Conservation (phyloP, 2,113 vertebrate species). For the Alethe diademata region DNA sequence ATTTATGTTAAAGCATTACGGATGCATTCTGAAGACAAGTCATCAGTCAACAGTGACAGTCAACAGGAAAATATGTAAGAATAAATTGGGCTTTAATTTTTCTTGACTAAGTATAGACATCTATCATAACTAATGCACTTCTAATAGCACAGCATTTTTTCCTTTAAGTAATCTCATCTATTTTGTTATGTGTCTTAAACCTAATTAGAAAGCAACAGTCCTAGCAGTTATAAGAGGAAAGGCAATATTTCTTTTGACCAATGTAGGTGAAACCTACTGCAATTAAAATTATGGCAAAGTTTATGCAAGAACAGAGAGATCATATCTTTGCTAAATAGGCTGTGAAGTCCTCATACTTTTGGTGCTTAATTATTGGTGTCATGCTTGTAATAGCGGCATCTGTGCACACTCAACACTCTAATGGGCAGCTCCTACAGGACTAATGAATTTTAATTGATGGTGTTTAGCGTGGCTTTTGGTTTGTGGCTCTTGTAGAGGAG, state of each 20-base stretch:
- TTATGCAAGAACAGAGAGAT: constrained; percentile 60
- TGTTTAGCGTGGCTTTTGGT: constrained; percentile 77
- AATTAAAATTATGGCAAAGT: constrained; percentile 71
- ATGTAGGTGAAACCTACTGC: constrained; percentile 45
- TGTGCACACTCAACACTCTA: constrained; percentile 78
- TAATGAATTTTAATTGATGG: constrained; percentile 88
- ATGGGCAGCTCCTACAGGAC: constrained; percentile 80
- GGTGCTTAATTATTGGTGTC: constrained; percentile 78
- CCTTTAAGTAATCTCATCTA: constrained; percentile 57
- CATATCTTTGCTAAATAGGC: constrained; percentile 74
- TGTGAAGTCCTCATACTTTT: constrained; percentile 75
- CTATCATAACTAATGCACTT: constrained; percentile 72
- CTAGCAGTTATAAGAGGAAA: constrained; percentile 44
- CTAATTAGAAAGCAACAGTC: constrained; percentile 70
- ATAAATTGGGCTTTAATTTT: constrained; percentile 75
- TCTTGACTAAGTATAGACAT: constrained; percentile 73
- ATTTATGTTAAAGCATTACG: constrained; percentile 65
- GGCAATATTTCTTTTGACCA: constrained; percentile 63
- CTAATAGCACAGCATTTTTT: constrained; percentile 49
- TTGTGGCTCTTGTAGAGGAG: constrained; percentile 67
- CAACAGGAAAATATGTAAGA: constrained; percentile 67
- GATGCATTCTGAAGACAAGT: constrained; percentile 61
- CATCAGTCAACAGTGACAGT: constrained; percentile 67
- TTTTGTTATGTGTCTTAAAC: constrained; percentile 67
- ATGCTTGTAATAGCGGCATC: constrained; percentile 74